Percentiles rank a stretch among this genome's conserved stretches.
These are phyloP conservation scores for Helicorthomorpha holstii DNA, from an alignment of 1,140 invertebrate species.

Conservation along the genomic window DNA sequence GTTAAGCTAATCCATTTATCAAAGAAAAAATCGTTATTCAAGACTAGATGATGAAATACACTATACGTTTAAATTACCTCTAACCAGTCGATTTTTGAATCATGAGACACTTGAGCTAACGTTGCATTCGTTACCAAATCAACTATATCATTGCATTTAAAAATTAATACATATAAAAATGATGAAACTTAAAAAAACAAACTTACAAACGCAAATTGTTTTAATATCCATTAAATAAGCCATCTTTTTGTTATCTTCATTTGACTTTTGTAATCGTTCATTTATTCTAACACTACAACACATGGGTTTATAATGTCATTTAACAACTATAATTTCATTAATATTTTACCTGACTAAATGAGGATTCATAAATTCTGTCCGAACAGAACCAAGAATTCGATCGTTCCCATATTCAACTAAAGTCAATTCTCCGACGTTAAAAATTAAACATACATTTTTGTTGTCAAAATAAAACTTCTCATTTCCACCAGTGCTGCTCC, in stretches of 20 bases:
- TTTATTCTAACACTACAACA: constrained; percentile 63
- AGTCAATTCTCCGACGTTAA: constrained; percentile 73
- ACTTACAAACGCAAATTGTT: constrained; percentile 62
- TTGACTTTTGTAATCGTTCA: constrained; percentile 45
- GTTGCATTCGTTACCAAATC: constrained; percentile 59
- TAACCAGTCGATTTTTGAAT: constrained; percentile 89
- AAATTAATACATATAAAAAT: too few relatives aligned
- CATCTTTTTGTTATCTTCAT: constrained; percentile 68
- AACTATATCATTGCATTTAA: too few relatives aligned
- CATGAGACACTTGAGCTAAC: constrained; percentile 66
- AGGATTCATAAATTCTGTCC: constrained; percentile 92
- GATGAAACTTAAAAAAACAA: too few relatives aligned
- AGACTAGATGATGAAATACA: not conserved
- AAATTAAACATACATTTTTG: constrained; percentile 72
- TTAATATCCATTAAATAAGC: constrained; percentile 92
- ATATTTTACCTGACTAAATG: constrained; percentile 70
- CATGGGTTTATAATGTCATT: too few relatives aligned
- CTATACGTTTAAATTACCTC: constrained; percentile 36
- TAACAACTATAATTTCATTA: too few relatives aligned
- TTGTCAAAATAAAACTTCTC: constrained; percentile 96
- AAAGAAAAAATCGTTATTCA: not conserved
- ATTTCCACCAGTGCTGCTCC: constrained; percentile 55
- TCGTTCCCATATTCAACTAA: constrained; percentile 87
- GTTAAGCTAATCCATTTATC: constrained; percentile 39
- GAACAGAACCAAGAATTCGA: constrained; percentile 69